Evolutionary conservation across 92 coral and sea anemone species (phyloP).

Genomic region (Parazoanthus swiftii): DNA sequence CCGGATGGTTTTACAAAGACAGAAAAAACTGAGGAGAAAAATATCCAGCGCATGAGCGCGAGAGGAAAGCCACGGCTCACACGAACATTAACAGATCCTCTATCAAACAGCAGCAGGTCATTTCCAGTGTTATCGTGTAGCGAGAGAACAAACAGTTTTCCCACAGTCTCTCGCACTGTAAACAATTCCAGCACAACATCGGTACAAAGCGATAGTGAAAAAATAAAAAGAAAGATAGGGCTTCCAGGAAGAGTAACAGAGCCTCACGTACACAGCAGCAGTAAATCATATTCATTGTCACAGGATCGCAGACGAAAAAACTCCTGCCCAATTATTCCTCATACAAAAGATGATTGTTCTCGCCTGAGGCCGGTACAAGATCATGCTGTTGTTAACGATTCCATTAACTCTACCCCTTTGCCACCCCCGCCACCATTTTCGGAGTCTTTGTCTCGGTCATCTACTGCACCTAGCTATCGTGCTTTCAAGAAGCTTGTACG

Average conservation of each 20-base stretch:
- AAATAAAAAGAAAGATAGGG: background rate
- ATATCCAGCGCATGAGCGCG: background rate
- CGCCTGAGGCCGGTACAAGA: background rate
- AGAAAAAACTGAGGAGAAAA: background rate
- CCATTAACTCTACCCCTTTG: background rate
- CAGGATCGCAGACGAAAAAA: background rate
- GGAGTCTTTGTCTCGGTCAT: background rate
- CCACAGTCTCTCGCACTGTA: background rate
- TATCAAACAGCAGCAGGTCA: background rate
- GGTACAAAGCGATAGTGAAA: background rate
- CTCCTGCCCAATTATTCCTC: background rate
- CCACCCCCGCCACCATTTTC: background rate
- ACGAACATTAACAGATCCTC: background rate
- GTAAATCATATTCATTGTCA: background rate
- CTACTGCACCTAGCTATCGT: background rate
- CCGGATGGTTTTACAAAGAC: too few species aligned
- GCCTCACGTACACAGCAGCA: background rate
- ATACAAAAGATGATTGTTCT: background rate
- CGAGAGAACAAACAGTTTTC: background rate
- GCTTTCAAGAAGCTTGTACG: slow-evolving; percentile 11
- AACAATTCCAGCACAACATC: background rate
- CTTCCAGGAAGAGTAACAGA: background rate
- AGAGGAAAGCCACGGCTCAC: background rate
- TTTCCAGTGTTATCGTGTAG: background rate
- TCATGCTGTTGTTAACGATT: background rate